These are phyloP conservation scores for Stenodera caucasica DNA, from an alignment of 2,888 invertebrate genomes.

Conservation along the genomic window DNA sequence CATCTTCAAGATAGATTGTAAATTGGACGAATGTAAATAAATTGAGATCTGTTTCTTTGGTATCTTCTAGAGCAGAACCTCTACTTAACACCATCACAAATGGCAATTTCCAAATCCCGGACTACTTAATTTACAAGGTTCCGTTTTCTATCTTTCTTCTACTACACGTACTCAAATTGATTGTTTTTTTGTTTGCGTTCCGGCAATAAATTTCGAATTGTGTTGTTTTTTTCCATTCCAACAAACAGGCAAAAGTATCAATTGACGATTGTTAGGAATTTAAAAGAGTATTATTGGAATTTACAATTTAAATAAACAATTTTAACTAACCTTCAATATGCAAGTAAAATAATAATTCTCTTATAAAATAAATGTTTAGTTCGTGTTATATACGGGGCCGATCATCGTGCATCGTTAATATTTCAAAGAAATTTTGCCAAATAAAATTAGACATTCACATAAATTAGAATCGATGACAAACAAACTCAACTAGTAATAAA, in stretches of 20 bases:
- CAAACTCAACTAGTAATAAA: background rate
- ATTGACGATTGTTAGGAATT: too few relatives aligned
- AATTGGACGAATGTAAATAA: too few relatives aligned
- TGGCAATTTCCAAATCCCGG: conserved; percentile 24
- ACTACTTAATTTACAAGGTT: conserved; percentile 26
- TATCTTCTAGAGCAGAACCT: too few relatives aligned
- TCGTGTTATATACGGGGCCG: background rate
- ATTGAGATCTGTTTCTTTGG: too few relatives aligned
- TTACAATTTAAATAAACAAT: background rate
- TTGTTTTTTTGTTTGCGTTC: conserved; percentile 11
- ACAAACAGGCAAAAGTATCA: background rate
- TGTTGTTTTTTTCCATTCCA: background rate
- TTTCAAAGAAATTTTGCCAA: background rate
- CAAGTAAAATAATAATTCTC: background rate
- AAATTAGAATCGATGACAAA: background rate
- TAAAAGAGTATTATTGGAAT: background rate
- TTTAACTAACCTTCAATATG: background rate
- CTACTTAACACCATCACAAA: too few relatives aligned
- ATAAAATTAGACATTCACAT: background rate
- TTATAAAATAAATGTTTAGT: background rate
- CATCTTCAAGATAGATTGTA: too few relatives aligned
- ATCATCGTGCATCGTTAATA: background rate
- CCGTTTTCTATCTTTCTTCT: conserved; percentile 18
- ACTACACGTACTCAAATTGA: background rate
- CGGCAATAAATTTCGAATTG: background rate